Conservation (phyloP, 2,113 vertebrate genomes). For the Astatotilapia flaviijosephi region DNA sequence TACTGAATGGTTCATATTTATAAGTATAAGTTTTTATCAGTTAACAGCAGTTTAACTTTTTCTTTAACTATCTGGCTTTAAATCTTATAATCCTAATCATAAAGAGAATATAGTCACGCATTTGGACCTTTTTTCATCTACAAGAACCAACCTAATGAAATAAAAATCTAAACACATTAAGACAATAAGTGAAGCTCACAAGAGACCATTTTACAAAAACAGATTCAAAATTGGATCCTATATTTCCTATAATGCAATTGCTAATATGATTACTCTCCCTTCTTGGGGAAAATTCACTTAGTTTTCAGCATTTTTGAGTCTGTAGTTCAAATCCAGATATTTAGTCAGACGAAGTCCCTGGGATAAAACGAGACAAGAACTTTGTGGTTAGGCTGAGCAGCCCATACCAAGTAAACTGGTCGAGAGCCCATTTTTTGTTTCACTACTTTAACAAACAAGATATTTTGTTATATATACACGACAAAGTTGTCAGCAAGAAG, state of each 20-base stretch:
- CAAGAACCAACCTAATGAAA: neutral
- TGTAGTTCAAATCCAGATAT: neutral
- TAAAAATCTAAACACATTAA: neutral
- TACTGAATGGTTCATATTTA: neutral
- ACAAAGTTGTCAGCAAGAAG: neutral
- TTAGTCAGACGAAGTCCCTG: fast-evolving
- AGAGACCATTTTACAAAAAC: neutral
- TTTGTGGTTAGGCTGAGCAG: neutral
- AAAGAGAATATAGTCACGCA: neutral
- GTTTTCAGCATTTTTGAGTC: neutral
- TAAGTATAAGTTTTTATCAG: neutral
- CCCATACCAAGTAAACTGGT: neutral
- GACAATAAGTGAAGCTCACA: neutral
- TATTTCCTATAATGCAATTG: neutral
- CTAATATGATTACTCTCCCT: neutral
- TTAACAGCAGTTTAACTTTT: neutral
- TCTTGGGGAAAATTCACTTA: neutral
- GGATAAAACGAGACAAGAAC: neutral
- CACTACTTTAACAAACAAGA: neutral
- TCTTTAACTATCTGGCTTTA: neutral
- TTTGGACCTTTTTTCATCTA: neutral
- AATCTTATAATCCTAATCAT: neutral
- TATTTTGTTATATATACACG: neutral
- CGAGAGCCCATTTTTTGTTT: neutral
- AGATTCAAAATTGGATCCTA: neutral